phyloP scores from a whole-genome alignment of 2,113 vertebrate species.

The Copsychus sechellarum region DNA sequence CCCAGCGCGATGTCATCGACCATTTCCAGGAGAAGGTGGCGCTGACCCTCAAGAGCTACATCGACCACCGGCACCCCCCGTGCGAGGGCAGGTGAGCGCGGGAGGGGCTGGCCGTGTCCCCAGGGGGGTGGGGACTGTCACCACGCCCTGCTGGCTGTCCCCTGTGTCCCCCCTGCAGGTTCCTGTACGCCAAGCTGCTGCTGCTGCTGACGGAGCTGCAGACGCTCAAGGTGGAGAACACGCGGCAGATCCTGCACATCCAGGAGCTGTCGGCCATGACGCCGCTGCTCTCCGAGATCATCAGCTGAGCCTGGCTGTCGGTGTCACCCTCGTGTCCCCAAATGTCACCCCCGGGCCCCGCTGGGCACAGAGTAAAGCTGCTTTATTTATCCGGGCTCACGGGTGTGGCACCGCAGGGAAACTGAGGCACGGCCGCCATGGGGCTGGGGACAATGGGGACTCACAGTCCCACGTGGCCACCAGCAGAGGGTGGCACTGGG shows the following conservation, averaged over 20 bases:
- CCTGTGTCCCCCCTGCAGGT: background rate
- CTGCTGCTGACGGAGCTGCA: slow-evolving; percentile 70
- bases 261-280: slow-evolving; percentile 62
- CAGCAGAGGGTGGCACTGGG: too few relatives aligned
- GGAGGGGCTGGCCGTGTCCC: fast-evolving
- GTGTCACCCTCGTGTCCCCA: fast-evolving
- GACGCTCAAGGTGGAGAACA: slow-evolving; percentile 59
- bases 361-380: slow-evolving; percentile 22
- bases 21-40: slow-evolving; percentile 67
- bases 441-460: background rate
- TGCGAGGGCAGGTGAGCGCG: slow-evolving; percentile 23
- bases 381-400: slow-evolving; percentile 18
- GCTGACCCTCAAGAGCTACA: slow-evolving; percentile 68
- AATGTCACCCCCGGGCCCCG: background rate
- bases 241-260: slow-evolving; percentile 69
- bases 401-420: fast-evolving
- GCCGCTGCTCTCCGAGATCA: slow-evolving; percentile 73
- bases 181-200: slow-evolving; percentile 73
- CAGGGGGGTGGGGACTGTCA: fast-evolving
- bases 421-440: background rate
- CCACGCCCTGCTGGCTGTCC: fast-evolving
- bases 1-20: slow-evolving; percentile 27
- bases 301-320: slow-evolving; percentile 36
- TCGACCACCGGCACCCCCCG: slow-evolving; percentile 26
- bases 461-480: too few relatives aligned